Percentiles rank a stretch among this genome's conserved stretches.
Conservation (phyloP, 2,888 invertebrate species). For the Apodemia mormo region DNA sequence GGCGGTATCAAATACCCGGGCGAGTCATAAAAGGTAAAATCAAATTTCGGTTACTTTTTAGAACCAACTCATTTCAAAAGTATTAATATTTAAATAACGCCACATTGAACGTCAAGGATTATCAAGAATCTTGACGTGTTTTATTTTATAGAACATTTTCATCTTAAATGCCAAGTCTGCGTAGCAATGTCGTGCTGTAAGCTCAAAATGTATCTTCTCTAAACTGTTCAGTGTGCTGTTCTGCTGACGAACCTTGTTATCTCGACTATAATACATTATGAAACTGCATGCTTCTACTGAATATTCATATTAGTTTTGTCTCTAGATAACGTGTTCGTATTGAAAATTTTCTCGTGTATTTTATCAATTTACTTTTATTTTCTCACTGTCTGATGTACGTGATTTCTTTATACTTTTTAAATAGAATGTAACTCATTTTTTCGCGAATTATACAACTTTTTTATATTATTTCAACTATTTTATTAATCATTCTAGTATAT, state of each 20-base stretch:
- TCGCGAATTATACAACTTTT: no score
- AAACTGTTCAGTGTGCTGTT: slow-evolving; percentile 40
- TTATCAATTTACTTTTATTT: neutral
- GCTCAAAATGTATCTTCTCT: neutral
- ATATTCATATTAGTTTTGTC: slow-evolving; percentile 73
- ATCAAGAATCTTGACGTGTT: neutral
- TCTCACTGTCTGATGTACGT: no score
- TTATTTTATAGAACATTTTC: slow-evolving; percentile 4
- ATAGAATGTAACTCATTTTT: neutral
- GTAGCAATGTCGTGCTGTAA: neutral
- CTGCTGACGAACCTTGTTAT: slow-evolving; percentile 79
- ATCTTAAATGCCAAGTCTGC: slow-evolving; percentile 4
- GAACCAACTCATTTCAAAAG: no score
- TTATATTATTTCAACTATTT: no score
- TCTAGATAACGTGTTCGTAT: slow-evolving; percentile 47
- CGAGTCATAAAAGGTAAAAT: no score
- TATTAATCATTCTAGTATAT: no score
- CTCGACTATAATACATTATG: slow-evolving; percentile 59
- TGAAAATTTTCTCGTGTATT: slow-evolving; percentile 33
- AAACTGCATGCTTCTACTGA: slow-evolving; percentile 61
- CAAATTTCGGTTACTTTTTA: neutral
- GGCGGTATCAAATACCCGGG: no score
- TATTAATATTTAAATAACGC: no score
- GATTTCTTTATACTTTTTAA: no score
- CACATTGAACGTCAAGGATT: neutral